These are phyloP conservation scores for Mayetiola destructor DNA, from an alignment of 2,888 invertebrate species.

Conservation along the genomic window DNA sequence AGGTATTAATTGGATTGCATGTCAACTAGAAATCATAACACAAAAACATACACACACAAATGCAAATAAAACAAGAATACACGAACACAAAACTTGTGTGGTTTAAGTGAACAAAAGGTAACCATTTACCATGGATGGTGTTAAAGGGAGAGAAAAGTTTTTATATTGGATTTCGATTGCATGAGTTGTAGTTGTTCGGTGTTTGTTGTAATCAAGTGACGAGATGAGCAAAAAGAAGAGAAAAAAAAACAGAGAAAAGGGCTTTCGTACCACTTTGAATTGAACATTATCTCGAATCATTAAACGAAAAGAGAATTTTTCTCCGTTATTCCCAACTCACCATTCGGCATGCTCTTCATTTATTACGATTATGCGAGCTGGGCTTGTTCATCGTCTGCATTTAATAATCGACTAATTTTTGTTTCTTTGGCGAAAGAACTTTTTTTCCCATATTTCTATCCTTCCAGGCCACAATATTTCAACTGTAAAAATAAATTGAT, in stretches of 20 bases:
- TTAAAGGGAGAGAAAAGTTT: background rate
- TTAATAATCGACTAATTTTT: conserved; percentile 9
- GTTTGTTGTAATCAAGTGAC: background rate
- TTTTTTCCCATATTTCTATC: background rate
- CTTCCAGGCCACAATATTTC: background rate
- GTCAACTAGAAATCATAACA: background rate
- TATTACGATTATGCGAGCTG: conserved; percentile 3
- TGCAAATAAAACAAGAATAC: too few species aligned
- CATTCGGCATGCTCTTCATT: background rate
- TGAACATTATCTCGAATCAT: conserved; percentile 12
- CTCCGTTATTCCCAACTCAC: too few species aligned
- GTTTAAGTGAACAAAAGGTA: too few species aligned
- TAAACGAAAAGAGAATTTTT: conserved; percentile 2
- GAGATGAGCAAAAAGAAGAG: too few species aligned
- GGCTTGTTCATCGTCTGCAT: conserved; percentile 1
- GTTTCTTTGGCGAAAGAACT: background rate
- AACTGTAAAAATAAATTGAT: background rate
- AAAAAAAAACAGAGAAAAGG: background rate
- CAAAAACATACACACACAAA: too few species aligned
- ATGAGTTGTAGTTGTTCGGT: background rate
- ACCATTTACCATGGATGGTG: too few species aligned
- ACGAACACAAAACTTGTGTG: too few species aligned
- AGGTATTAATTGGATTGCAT: background rate
- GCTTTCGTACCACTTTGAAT: background rate
- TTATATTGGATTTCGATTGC: conserved; percentile 3